Base-by-base conservation (phyloP, 2,113 vertebrate genomes). In the Macaca mulatta region DNA sequence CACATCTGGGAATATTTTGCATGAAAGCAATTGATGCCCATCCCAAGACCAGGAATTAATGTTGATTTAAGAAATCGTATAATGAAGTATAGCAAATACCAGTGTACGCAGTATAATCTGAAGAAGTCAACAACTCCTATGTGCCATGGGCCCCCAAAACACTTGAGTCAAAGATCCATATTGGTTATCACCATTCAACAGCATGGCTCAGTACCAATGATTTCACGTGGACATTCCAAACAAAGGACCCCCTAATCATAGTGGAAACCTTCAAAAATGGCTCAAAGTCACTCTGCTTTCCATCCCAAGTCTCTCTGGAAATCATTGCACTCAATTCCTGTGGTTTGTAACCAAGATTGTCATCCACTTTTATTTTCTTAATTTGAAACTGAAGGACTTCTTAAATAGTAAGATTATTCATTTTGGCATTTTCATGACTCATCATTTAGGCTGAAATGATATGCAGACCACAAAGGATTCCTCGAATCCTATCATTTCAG, bases 1-100 rank as follows among this genome's bases (percentile, higher is more conserved):
- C 61, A 84, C 55, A 92, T 89, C 89, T 97, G 86, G 96, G 81
- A 95, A 84, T 17, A 32, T 67, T 88, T 94, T 93, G 48, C 55
- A 74, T 94, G 67, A 83, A 90, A 72, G 64, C 5, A 74, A 91
- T 40, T 82, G 32, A 13, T 95, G 30, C 17, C 27, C 85, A 45
- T 86, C 14, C 92, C 45, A 61, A 57, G 85, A n/a, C 69, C 52
- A 84, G 52, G n/a, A 27, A 93, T 80, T 91, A 40, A 93, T 84
- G 61, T 55, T n/a, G 61, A 89, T 81, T 94, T 86, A 84, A 74
- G 52, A 95, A 86, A 57, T 70, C 18, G 12, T 61, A 20, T 40
- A 83, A 90, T 45, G 12, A 48, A 89, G 8, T 50, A 22, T 6
- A 72, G 35, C 2, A 69, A 45, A 70, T 82, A 64, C 32, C 77